A percentile compares a stretch with the other conserved stretches of the same genome.
Conservation (phyloP, 2,113 vertebrate species). For the Thryonomys swinderianus region DNA sequence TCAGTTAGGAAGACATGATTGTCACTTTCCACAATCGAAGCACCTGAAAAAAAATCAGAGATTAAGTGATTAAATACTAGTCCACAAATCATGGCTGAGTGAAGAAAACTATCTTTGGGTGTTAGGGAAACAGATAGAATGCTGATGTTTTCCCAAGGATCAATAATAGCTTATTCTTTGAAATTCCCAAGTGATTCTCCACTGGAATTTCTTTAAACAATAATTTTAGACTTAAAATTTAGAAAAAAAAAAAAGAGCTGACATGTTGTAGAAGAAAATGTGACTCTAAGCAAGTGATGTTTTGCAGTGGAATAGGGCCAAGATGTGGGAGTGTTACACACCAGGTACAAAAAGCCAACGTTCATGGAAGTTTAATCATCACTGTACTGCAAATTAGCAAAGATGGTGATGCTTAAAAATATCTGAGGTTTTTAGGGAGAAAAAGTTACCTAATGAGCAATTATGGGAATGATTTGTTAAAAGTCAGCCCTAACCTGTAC, state of each 20-base stretch:
- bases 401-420: constrained; percentile 50
- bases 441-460: not conserved
- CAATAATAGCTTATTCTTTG: constrained; percentile 41
- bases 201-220: not conserved
- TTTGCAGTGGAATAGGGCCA: not conserved
- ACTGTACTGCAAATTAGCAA: constrained; percentile 30
- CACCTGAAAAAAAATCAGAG: constrained; percentile 45
- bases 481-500: not conserved
- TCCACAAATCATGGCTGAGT: constrained; percentile 47
- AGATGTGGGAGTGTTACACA: not conserved
- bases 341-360: constrained; percentile 54
- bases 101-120: constrained; percentile 52
- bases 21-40: constrained; percentile 50
- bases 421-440: not conserved
- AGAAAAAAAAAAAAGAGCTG: not conserved
- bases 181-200: constrained; percentile 26
- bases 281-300: not conserved
- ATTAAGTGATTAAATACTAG: constrained; percentile 34
- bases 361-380: constrained; percentile 6
- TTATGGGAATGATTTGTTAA: not conserved
- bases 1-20: constrained; percentile 56
- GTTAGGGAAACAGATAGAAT: constrained; percentile 21
- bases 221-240: not conserved
- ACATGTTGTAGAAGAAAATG: not conserved
- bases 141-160: constrained; percentile 47